A percentile compares a stretch with the other conserved stretches of the same genome.
Conservation (phyloP, 1,140 invertebrate genomes). For the Polyergus mexicanus region DNA sequence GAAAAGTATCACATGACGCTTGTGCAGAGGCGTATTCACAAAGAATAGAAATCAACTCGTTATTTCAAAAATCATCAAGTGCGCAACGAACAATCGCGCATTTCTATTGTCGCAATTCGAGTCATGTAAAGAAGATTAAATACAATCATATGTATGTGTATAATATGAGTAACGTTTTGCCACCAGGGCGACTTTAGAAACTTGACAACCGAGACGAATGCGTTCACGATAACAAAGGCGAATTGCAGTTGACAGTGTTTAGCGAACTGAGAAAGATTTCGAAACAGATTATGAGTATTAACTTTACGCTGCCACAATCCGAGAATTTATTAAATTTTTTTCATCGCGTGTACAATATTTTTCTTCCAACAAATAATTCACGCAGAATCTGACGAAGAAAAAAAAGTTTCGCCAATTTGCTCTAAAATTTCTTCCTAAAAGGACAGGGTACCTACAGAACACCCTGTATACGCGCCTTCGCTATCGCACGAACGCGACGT, state of each 20-base stretch:
- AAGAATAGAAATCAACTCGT: background rate
- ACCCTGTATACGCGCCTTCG: background rate
- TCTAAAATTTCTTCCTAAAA: background rate
- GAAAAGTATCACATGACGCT: background rate
- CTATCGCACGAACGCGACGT: background rate
- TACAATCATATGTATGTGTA: background rate
- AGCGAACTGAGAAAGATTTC: background rate
- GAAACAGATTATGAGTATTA: background rate
- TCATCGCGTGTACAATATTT: background rate
- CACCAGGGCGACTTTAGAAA: background rate
- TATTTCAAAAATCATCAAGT: constrained; percentile 22
- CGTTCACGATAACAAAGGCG: background rate
- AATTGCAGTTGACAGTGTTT: background rate
- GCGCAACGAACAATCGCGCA: background rate
- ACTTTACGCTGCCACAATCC: background rate
- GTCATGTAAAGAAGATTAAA: constrained; percentile 35
- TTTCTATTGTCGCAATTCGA: constrained; percentile 15
- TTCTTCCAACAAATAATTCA: background rate
- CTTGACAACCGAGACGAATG: background rate
- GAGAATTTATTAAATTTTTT: background rate
- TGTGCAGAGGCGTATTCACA: constrained; percentile 10
- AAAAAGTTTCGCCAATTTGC: background rate
- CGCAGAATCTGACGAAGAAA: background rate
- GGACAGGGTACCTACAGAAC: background rate
- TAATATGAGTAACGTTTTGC: background rate